Percentiles rank a stretch among this genome's conserved stretches.
Conservation (phyloP, 2,888 invertebrate species). For the Agrilus biguttatus region DNA sequence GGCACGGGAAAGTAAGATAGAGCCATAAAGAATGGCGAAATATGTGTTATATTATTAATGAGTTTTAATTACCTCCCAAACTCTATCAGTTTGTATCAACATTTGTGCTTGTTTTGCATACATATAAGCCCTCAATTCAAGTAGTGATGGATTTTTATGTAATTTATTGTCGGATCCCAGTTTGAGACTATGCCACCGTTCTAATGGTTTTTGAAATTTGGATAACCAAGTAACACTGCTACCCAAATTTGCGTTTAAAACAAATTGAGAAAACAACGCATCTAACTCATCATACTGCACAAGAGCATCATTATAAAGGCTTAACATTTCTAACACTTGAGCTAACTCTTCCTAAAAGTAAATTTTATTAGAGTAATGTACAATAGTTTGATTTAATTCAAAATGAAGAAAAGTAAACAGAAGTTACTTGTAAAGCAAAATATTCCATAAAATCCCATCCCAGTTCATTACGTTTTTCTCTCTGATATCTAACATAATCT, state of each 20-base stretch:
- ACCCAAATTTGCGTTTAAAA: conserved; percentile 81
- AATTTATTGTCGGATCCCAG: conserved; percentile 43
- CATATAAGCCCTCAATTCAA: conserved; percentile 87
- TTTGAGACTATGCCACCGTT: conserved; percentile 72
- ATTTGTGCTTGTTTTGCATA: conserved; percentile 87
- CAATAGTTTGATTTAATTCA: background rate
- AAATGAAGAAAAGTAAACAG: background rate
- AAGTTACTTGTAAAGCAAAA: conserved; percentile 70
- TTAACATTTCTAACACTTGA: conserved; percentile 87
- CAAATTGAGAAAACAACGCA: conserved; percentile 91
- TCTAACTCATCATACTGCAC: conserved; percentile 96
- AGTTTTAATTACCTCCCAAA: conserved; percentile 56
- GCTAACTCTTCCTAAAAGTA: conserved; percentile 78
- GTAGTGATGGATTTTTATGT: conserved; percentile 51
- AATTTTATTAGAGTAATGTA: conserved; percentile 8
- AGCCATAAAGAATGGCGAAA: no score
- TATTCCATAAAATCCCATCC: conserved; percentile 93
- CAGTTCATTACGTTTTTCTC: conserved; percentile 78
- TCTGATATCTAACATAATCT: conserved; percentile 75
- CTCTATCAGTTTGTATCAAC: conserved; percentile 54
- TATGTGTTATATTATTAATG: conserved; percentile 1
- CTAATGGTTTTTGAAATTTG: conserved; percentile 64
- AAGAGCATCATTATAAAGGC: conserved; percentile 83
- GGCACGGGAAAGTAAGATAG: no score
- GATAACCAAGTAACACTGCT: conserved; percentile 73